A percentile compares a stretch with the other conserved stretches of the same genome.
These are phyloP conservation scores for Sarotherodon lohbergeri DNA, from an alignment of 2,113 vertebrate species.

Conservation along the genomic window DNA sequence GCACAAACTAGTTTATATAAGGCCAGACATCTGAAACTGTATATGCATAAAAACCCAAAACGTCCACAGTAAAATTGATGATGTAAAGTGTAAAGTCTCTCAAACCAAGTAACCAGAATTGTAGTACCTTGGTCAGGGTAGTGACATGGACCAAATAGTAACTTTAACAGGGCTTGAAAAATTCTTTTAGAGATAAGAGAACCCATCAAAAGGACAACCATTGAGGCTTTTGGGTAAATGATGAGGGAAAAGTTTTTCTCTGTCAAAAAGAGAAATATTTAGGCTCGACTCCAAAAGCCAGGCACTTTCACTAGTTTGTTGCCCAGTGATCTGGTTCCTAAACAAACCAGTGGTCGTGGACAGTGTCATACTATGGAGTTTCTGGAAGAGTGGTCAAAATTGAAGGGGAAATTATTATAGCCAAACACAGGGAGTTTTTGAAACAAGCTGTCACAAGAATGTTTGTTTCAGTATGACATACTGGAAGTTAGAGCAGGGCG, in stretches of 20 bases:
- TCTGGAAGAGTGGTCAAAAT: background rate
- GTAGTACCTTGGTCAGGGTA: background rate
- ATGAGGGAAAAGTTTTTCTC: fast-evolving
- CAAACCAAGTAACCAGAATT: background rate
- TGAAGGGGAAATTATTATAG: background rate
- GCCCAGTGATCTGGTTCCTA: background rate
- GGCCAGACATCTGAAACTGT: background rate
- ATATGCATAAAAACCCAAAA: background rate
- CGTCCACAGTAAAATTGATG: fast-evolving
- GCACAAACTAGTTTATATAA: background rate
- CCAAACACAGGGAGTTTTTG: background rate
- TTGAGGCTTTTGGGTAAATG: background rate
- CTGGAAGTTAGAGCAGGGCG: background rate
- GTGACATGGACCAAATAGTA: background rate
- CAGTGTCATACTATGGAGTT: background rate
- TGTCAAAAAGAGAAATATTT: background rate
- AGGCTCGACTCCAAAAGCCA: background rate
- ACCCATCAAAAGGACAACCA: background rate
- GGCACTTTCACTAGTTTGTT: background rate
- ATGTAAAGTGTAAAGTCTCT: background rate
- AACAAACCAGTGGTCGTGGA: background rate
- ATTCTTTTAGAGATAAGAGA: fast-evolving
- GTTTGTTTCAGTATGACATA: background rate
- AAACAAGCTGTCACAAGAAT: background rate
- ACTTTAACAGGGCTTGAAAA: background rate